Evolutionary conservation across 2,113 vertebrate species (phyloP).

Genomic region (Nettapus auritus): DNA sequence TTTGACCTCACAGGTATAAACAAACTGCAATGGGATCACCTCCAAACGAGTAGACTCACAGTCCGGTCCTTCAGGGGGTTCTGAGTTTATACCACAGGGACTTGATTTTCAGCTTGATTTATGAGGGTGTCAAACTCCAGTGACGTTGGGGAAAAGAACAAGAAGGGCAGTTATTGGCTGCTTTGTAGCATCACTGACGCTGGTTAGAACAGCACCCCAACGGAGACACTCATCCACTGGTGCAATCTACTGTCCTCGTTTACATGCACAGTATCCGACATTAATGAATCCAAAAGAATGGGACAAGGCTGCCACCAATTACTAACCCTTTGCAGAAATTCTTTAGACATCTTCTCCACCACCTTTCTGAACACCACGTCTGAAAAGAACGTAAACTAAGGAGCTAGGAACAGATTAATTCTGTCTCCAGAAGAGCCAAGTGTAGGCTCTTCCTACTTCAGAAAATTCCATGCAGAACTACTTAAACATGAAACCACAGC

Average conservation of each 20-base stretch:
- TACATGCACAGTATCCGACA: not conserved
- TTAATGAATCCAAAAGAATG: not conserved
- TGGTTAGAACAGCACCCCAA: not conserved
- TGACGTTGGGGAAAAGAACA: not conserved
- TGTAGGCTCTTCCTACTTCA: not conserved
- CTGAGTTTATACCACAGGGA: not conserved
- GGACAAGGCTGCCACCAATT: not conserved
- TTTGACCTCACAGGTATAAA: not conserved
- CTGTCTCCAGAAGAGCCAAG: not conserved
- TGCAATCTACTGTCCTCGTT: not conserved
- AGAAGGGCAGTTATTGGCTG: not conserved
- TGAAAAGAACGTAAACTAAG: not conserved
- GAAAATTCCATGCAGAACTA: not conserved
- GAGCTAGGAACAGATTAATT: not conserved
- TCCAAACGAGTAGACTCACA: fast-evolving
- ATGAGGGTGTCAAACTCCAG: not conserved
- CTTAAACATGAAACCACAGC: not conserved
- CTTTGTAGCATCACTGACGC: not conserved
- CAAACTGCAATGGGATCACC: not conserved
- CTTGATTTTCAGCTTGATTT: not conserved
- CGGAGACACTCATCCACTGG: not conserved
- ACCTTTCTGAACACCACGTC: not conserved
- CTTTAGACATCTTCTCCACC: not conserved
- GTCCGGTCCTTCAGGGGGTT: not conserved
- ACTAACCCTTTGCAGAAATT: not conserved